Conservation (phyloP, 1,140 invertebrate genomes). For the Bicyclus anynana region DNA sequence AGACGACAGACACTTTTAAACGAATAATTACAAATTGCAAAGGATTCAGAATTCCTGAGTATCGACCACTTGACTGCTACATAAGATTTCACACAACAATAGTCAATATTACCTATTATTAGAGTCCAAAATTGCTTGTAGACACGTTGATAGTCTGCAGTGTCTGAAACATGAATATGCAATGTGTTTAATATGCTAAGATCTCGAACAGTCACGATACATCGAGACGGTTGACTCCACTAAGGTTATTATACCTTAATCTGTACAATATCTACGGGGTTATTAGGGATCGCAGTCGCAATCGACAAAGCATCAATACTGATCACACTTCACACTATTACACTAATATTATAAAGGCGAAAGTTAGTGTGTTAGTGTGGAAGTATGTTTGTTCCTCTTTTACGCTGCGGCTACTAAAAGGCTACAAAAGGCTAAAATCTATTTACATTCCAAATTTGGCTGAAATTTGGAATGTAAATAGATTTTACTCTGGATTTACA, state of each 20-base stretch:
- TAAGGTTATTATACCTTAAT: neutral
- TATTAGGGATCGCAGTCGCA: neutral
- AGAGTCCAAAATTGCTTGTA: neutral
- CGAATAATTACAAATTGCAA: neutral
- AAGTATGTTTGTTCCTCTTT: no score
- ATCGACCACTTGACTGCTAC: neutral
- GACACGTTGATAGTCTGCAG: neutral
- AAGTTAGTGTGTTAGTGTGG: no score
- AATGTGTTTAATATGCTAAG: constrained; percentile 22
- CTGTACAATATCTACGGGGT: neutral
- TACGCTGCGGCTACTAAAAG: no score
- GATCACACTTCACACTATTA: no score
- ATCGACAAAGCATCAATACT: neutral
- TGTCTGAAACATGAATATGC: constrained; percentile 17
- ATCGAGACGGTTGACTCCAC: neutral
- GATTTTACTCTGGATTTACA: no score
- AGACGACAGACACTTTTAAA: neutral
- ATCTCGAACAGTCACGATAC: constrained; percentile 16
- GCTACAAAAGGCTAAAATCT: no score
- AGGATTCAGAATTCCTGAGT: neutral
- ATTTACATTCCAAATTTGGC: no score
- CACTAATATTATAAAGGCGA: no score
- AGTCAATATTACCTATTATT: neutral
- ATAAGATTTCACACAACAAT: neutral
- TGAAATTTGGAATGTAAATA: no score